Evolutionary conservation across 1,140 invertebrate species (phyloP), one percentile per base, ranked within the genome.

Genomic region (Caerostris darwini): DNA sequence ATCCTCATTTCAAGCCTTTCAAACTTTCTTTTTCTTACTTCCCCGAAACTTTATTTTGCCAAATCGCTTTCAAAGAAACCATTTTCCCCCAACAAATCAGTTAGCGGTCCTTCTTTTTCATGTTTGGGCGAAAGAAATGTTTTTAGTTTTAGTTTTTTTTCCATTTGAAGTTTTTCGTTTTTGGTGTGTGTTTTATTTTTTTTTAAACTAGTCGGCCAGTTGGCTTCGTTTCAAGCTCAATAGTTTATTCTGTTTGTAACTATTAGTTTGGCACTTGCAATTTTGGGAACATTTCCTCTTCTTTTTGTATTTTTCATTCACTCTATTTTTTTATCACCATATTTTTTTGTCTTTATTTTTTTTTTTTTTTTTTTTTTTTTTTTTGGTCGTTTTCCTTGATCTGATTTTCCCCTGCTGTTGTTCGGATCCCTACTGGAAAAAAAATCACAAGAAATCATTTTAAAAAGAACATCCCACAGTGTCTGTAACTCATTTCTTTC

Each of bases 211-310:
- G 12, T 6, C 54, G 7, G 54, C 54, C 82, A 83, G 82, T 83
- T 83, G 82, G 82, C 82, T 83, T 83, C 82, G 82, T 83, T 83
- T 83, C 82, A 83, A 83, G 54, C 57, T 83, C 82, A 83, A 83
- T 83, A 83, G 82, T 83, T 83, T 83, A 83, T 54, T 83, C 82
- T 83, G 82, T 83, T 83, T 83, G 82, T 83, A 83, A 83, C 82
- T 83, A 83, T 83, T 83, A 83, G 82, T 83, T 83, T 58, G 82
- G 53, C 54, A 58, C 82, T 83, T 83, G 53, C 82, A 53, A 83
- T 57, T 83, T 83, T 8, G 17, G 17, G 56, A 83, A 83, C 14
- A 57, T 57, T 83, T 83, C n/a, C 56, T 83, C 56, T 83, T 83
- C 77, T 54, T 58, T 83, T 58, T 34, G 82, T 56, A 58, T 58